Evolutionary conservation across 2,113 vertebrate genomes (phyloP).

Genomic region (Tychaedon coryphoeus): DNA sequence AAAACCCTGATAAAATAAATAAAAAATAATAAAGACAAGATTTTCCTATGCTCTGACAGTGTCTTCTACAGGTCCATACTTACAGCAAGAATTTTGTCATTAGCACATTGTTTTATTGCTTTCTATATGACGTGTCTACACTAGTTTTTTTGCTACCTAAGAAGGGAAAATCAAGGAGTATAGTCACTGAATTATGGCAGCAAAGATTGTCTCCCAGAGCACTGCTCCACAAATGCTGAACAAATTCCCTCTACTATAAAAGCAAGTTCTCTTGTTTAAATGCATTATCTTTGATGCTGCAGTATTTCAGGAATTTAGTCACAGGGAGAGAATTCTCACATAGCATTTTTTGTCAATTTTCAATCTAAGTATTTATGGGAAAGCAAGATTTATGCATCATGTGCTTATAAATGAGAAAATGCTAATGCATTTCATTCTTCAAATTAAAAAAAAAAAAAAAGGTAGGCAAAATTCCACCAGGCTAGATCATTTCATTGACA

Average conservation of each 20-base stretch:
- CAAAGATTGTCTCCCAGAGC: not conserved
- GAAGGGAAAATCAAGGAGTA: constrained; percentile 15
- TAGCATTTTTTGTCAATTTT: constrained; percentile 30
- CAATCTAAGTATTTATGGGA: constrained; percentile 43
- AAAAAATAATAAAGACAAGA: not conserved
- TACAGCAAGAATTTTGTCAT: not conserved
- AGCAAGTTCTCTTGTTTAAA: constrained; percentile 1
- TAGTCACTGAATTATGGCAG: not conserved
- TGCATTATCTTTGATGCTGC: not conserved
- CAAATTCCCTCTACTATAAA: not conserved
- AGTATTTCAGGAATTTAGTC: constrained; percentile 44
- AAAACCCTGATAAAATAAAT: not conserved
- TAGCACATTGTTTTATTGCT: not conserved
- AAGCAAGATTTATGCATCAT: not conserved
- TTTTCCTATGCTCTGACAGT: not conserved
- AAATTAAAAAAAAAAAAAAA: constrained; percentile 2
- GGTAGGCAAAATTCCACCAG: not conserved
- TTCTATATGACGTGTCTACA: not conserved
- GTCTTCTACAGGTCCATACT: not conserved
- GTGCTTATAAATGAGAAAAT: constrained; percentile 20
- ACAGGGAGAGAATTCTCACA: not conserved
- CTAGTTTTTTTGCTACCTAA: not conserved
- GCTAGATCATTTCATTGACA: constrained; percentile 18
- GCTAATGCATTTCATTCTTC: constrained; percentile 7
- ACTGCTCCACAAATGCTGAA: constrained; percentile 2